Evolutionary conservation across 2,113 vertebrate species (phyloP).

Genomic region (Vimba vimba): DNA sequence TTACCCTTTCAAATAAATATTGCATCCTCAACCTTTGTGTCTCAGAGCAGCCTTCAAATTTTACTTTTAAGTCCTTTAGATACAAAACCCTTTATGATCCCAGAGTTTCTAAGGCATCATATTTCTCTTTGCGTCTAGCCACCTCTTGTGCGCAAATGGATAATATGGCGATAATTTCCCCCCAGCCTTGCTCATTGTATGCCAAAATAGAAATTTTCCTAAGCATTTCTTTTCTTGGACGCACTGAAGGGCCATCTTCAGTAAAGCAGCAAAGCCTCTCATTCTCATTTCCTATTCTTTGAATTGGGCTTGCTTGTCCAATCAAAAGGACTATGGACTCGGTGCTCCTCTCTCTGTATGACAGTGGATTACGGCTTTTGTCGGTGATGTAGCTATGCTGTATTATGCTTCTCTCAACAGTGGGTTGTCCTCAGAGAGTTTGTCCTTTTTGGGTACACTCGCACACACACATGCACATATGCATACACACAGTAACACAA

Average conservation of each 20-base stretch:
- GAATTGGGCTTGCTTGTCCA: conserved; percentile 15
- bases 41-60: background rate
- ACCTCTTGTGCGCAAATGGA: conserved; percentile 35
- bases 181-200: conserved; percentile 40
- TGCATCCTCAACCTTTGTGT: too few relatives aligned
- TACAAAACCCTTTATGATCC: background rate
- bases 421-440: conserved; percentile 23
- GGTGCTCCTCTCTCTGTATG: conserved; percentile 15
- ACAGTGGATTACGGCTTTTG: conserved; percentile 49
- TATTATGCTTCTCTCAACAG: conserved; percentile 32
- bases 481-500: conserved; percentile 17
- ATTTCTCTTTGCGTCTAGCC: background rate
- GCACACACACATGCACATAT: background rate
- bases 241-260: background rate
- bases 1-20: too few relatives aligned
- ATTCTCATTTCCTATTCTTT: conserved; percentile 24
- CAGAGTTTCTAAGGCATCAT: conserved; percentile 18
- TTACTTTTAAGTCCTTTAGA: conserved; percentile 1
- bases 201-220: conserved; percentile 35
- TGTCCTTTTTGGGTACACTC: conserved; percentile 16
- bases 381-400: conserved; percentile 28
- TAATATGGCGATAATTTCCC: conserved; percentile 28
- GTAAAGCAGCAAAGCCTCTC: conserved; percentile 32
- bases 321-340: background rate
- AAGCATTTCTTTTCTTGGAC: background rate